Conservation (phyloP, 2,113 vertebrate genomes). For the Myiopsitta monachus region DNA sequence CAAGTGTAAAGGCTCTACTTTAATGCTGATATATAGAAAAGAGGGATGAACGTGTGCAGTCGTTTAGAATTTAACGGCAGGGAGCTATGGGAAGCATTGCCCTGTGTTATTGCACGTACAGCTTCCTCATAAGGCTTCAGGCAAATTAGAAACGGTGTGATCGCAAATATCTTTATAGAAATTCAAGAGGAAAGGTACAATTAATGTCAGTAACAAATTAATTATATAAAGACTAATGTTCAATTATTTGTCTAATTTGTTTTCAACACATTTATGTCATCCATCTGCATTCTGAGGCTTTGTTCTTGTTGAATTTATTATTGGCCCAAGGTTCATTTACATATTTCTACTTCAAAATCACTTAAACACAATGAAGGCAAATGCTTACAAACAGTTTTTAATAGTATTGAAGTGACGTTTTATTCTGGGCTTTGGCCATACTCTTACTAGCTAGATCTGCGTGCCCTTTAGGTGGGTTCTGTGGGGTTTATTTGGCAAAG, state of each 20-base stretch:
- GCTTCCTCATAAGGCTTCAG: not conserved
- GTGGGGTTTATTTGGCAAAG: not conserved
- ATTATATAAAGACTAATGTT: not conserved
- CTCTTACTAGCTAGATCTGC: not conserved
- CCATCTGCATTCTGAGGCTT: not conserved
- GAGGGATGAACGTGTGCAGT: not conserved
- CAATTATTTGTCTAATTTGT: slow-evolving; percentile 23
- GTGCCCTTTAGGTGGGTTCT: not conserved
- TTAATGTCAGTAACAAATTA: slow-evolving; percentile 4
- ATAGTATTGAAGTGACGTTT: not conserved
- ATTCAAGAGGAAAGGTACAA: not conserved
- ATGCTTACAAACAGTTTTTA: not conserved
- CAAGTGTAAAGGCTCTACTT: not conserved
- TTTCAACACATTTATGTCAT: not conserved
- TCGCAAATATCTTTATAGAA: not conserved
- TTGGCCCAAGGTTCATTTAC: not conserved
- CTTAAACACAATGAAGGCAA: not conserved
- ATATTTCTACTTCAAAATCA: not conserved
- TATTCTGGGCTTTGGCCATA: not conserved
- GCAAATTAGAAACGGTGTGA: not conserved
- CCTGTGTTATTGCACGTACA: not conserved
- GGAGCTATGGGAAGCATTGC: not conserved
- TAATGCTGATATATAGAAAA: not conserved
- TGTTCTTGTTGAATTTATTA: not conserved
- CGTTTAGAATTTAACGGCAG: not conserved